phyloP scores from a whole-genome alignment of 2,113 vertebrate species.

The Thymallus thymallus region DNA sequence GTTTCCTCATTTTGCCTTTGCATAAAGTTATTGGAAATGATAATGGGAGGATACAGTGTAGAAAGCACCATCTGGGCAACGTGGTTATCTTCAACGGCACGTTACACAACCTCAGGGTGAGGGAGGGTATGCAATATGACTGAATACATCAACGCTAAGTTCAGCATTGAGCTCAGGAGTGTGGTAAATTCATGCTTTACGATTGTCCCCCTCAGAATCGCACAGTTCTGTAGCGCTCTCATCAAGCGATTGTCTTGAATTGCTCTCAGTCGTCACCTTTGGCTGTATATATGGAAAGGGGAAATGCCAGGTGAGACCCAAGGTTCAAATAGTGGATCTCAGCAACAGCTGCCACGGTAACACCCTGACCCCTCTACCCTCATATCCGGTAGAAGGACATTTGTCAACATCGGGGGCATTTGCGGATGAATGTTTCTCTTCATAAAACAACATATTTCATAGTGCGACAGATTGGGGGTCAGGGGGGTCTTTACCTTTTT shows the following conservation, averaged over 20 bases:
- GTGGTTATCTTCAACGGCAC: not conserved
- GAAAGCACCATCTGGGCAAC: not conserved
- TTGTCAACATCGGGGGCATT: conserved; percentile 5
- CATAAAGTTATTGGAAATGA: conserved; percentile 4
- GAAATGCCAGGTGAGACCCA: conserved; percentile 67
- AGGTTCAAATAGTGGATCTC: conserved; percentile 32
- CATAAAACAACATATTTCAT: conserved; percentile 16
- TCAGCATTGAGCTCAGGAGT: conserved; percentile 1
- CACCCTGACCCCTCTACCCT: conserved; percentile 31
- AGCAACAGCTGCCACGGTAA: conserved; percentile 60
- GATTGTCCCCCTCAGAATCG: not conserved
- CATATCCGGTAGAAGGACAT: conserved; percentile 24
- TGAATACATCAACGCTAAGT: not conserved
- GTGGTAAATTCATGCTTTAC: conserved; percentile 5
- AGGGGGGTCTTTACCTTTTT: not conserved
- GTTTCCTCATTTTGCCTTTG: conserved; percentile 1
- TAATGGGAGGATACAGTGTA: not conserved
- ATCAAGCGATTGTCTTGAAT: conserved; percentile 19
- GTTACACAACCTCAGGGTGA: not conserved
- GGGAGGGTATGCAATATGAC: not conserved
- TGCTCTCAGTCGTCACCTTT: conserved; percentile 39
- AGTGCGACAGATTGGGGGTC: conserved; percentile 13
- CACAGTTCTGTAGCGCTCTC: conserved; percentile 14
- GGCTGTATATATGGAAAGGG: conserved; percentile 35
- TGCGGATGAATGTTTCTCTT: conserved; percentile 5